Base-by-base conservation (phyloP, 1,140 invertebrate species). In the Zaprionus nigranus region DNA sequence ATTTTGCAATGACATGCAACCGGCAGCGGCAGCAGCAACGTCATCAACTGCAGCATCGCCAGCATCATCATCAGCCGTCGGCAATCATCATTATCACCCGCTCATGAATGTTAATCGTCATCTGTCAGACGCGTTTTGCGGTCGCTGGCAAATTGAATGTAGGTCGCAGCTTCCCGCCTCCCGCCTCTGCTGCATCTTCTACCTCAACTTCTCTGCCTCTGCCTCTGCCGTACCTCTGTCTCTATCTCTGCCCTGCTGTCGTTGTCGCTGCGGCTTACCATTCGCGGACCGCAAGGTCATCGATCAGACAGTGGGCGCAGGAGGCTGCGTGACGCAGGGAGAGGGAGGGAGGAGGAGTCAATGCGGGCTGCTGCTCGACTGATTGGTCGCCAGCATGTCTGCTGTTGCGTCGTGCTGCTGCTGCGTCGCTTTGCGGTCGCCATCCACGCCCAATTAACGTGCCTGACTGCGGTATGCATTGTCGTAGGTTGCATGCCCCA, bases 101-200 rank as follows among this genome's bases (percentile, higher is more conserved):
- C 66, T 59, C 62, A 65, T 67, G 60, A 38, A 43, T 67, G 73
- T 70, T 86, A 82, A 86, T 82, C 84, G 84, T 84, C 81, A 88
- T 75, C 81, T 87, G 84, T 90, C 84, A 82, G 85, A 90, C 81
- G 78, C 81, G 75, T 73, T 90, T 90, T 88, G 84, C 84, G 84
- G 84, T 84, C 72, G 72, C 68, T 74, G 65, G 86, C 81, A 88
- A 88, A 88, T 88, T 88, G 85, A 88, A 88, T 88, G 85, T 88
- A 85, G 85, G 85, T 88, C 85, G 83, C 43, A 28, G 56, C 36
- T 43, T 6, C 53, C 26, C 22, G 12, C 7, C 22, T 22, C 13
- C 24, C 17, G 17, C 24, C 13, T 13, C 51, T 28, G 26, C 26
- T 28, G 26, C 6, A 28, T 9, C 26, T 28, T 13, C 24, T 5